phyloP scores from a whole-genome alignment of 2,888 invertebrate genomes.

The Pyrrhopygopsis socrates region DNA sequence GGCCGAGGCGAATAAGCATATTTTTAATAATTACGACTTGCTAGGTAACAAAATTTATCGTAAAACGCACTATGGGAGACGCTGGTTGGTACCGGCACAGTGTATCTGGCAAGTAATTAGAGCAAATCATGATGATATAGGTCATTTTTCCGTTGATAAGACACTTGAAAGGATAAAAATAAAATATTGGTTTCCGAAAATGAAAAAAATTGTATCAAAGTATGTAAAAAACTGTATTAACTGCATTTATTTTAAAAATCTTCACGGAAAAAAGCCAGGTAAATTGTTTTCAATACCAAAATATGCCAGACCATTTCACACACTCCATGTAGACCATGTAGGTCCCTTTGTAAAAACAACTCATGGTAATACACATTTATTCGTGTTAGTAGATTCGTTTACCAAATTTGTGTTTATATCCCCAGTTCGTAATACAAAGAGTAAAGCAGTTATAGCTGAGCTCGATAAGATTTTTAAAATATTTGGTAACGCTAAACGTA shows the following conservation, averaged over 20 bases:
- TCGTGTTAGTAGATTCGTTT: constrained; percentile 79
- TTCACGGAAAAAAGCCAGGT: constrained; percentile 71
- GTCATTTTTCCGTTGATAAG: constrained; percentile 85
- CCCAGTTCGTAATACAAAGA: constrained; percentile 77
- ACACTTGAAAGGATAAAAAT: constrained; percentile 76
- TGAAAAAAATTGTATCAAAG: constrained; percentile 72
- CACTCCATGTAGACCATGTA: constrained; percentile 77
- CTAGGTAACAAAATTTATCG: constrained; percentile 66
- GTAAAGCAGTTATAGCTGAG: constrained; percentile 67
- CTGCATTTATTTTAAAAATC: constrained; percentile 75
- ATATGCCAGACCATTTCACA: constrained; percentile 78
- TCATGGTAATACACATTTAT: constrained; percentile 62
- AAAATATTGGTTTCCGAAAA: constrained; percentile 82
- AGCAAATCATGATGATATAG: constrained; percentile 84
- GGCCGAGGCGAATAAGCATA: constrained; percentile 46
- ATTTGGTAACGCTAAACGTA: constrained; percentile 79
- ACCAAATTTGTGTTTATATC: constrained; percentile 82
- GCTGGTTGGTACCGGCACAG: constrained; percentile 76
- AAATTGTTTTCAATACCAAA: constrained; percentile 76
- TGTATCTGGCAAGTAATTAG: constrained; percentile 46
- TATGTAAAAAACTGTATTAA: constrained; percentile 78
- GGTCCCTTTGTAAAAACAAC: constrained; percentile 70
- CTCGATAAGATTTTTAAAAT: constrained; percentile 79
- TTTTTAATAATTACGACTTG: constrained; percentile 74
- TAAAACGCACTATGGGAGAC: constrained; percentile 64